Evolutionary conservation across 1,140 invertebrate species (phyloP).

Genomic region (Lordiphosa stackelbergi): DNA sequence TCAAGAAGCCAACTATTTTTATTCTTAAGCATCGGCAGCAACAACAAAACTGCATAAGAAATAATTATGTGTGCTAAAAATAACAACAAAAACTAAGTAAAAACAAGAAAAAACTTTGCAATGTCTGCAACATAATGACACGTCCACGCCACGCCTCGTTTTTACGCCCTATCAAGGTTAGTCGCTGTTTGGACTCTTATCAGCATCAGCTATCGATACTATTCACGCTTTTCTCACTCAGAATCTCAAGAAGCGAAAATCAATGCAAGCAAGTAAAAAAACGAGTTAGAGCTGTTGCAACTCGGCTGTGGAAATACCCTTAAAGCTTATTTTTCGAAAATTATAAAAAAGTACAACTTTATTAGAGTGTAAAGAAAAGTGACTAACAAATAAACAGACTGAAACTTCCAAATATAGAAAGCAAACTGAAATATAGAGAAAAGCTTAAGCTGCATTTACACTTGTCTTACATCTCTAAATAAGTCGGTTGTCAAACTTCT

Average conservation of each 20-base stretch:
- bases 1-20: constrained; percentile 29
- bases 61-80: constrained; percentile 33
- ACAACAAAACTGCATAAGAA: constrained; percentile 19
- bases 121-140: constrained; percentile 17
- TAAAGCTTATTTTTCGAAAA: too few species aligned
- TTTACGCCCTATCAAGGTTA: constrained; percentile 32
- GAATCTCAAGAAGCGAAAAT: constrained; percentile 47
- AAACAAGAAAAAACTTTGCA: constrained; percentile 20
- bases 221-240: constrained; percentile 30
- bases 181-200: constrained; percentile 36
- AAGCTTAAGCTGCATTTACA: too few species aligned
- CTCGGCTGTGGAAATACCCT: neutral
- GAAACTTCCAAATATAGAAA: too few species aligned
- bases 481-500: too few species aligned
- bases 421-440: too few species aligned
- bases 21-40: constrained; percentile 4
- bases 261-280: constrained; percentile 29
- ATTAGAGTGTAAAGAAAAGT: too few species aligned
- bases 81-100: constrained; percentile 20
- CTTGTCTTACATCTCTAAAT: too few species aligned
- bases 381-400: too few species aligned
- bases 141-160: constrained; percentile 11
- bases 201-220: constrained; percentile 43
- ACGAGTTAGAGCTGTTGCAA: neutral
- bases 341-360: too few species aligned